Evolutionary conservation across 2,888 invertebrate species (phyloP), one percentile per base, ranked within the genome.

Genomic region (Drosophila koepferae): DNA sequence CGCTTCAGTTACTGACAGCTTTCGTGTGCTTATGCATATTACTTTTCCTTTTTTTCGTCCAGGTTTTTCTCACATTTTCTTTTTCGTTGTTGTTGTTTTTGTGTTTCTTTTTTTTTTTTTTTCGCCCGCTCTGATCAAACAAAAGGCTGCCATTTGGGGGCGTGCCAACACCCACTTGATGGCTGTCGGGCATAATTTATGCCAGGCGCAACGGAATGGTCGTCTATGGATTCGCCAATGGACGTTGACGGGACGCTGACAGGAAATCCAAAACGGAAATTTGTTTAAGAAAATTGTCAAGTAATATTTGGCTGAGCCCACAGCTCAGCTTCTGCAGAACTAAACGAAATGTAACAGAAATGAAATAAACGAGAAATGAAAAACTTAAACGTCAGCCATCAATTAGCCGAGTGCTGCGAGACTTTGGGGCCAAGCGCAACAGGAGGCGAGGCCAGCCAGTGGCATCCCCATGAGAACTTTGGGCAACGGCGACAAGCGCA

Each of bases 241-340:
- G 58, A 65, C 51, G 48, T 59, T 65, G 62, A 71, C 63, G 75
- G 76, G 80, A 79, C 49, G 43, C 62, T 60, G 62, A 71, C 75
- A 79, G 77, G 80, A 77, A 71, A 80, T 75, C 64, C 64, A 78
- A 63, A 64, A 59, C 77, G 77, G 80, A 78, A 80, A 78, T 71
- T 78, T 67, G 69, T 62, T 79, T 74, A 79, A 70, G 62, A 65
- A 74, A 70, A 74, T 67, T 63, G 66, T 55, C 54, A 34, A 71
- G 63, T 79, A 66, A 18, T 58, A 48, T 58, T 54, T 40, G 36
- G 55, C 12, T 14, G 46, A 36, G 53, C 53, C 53, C 49, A 28
- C 28, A 28, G 28, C 28, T 28, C 28, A 28, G 4, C 28, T 28
- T 0, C 28, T 4, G 28, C 28, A 28, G 28, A 28, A 6, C 4